Evolutionary conservation across 2,888 invertebrate genomes (phyloP), one percentile per base, ranked within the genome.

Genomic region (Melinaea marsaeus): DNA sequence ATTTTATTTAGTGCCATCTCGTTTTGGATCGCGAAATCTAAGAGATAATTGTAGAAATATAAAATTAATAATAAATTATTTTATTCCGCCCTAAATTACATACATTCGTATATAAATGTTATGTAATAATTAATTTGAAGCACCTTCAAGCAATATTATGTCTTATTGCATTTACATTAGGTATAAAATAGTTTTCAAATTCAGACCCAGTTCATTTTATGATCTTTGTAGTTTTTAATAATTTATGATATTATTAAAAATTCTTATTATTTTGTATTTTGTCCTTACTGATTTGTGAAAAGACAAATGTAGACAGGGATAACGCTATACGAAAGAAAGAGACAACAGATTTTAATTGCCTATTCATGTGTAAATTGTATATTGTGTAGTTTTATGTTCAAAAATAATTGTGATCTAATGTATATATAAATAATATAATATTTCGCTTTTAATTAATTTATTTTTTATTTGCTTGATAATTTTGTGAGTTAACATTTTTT

Each of bases 331-430:
- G 9, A 37, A 9, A 42, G 6, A 42, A 9, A 42, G 9, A 9
- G 9, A 42, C 11, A 42, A 9, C 42, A 42, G 7, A 11, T 42
- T 9, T 42, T 9, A 9, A 42, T 9, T 42, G 42, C 42, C 7
- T 42, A 9, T 42, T 42, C 9, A 42, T 42, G 42, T 42, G 9
- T 42, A 42, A 32, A 51, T 32, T 51, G 7, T 51, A 22, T 9
- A 32, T 32, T 32, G 32, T 32, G 4, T 32, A 9, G 22, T 51
- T 22, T 1, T 51, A 51, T 11, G 51, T 51, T 51, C 51, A 51
- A 51, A 51, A 51, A 32, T 51, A 22, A 51, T 51, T 51, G 51
- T 51, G 51, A 51, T 51, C 51, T 32, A 32, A 51, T 51, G 51
- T 42, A 42, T 51, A 51, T 51, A 32, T 9, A 51, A 9, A n/a